Conservation (phyloP, 1,140 invertebrate genomes). For the Akabosia matsudoensis region DNA sequence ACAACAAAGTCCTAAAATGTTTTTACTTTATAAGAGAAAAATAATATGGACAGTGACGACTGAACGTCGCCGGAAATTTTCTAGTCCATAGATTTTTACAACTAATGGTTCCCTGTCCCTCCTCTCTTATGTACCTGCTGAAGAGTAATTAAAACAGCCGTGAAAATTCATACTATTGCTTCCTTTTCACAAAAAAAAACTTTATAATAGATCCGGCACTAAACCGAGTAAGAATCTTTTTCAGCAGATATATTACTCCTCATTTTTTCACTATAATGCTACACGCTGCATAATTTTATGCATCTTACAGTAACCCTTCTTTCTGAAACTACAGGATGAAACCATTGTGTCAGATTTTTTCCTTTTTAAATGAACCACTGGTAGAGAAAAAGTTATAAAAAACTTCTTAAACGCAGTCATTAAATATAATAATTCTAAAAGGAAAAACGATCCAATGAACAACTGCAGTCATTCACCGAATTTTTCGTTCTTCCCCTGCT, state of each 20-base stretch:
- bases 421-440: slow-evolving; percentile 4
- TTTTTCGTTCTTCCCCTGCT: not conserved
- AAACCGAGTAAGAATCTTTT: too few relatives aligned
- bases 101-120: not conserved
- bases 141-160: slow-evolving; percentile 9
- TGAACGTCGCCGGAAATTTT: slow-evolving; percentile 7
- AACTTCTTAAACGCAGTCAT: slow-evolving; percentile 5
- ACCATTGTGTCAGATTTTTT: slow-evolving; percentile 15
- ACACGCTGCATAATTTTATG: not conserved
- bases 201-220: too few relatives aligned
- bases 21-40: not conserved
- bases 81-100: slow-evolving; percentile 17
- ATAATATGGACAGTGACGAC: not conserved
- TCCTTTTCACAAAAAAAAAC: not conserved
- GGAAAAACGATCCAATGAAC: not conserved
- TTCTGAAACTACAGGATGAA: not conserved
- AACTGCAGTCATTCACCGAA: not conserved
- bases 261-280: too few relatives aligned
- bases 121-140: slow-evolving; percentile 13
- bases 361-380: not conserved
- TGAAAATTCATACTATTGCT: slow-evolving; percentile 1
- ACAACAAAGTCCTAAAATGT: not conserved
- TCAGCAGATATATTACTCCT: too few relatives aligned
- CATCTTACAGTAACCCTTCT: not conserved
- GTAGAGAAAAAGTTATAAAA: not conserved